Evolutionary conservation across 2,888 invertebrate genomes (phyloP).

Genomic region (Acleris cristana): DNA sequence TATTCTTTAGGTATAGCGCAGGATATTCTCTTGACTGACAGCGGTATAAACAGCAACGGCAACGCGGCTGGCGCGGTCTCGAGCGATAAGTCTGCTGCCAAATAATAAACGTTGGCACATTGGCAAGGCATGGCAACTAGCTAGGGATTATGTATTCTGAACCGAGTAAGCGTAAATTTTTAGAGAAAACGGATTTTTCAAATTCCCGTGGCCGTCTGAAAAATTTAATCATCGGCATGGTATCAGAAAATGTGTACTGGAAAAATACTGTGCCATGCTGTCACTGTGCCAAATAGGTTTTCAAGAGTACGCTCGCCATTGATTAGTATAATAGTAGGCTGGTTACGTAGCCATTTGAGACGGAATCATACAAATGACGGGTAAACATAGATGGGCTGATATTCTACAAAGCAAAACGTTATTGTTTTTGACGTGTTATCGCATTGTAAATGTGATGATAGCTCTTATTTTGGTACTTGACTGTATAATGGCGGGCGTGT

Average conservation of each 20-base stretch:
- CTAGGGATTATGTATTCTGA: slow-evolving; percentile 31
- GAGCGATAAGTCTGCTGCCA: slow-evolving; percentile 36
- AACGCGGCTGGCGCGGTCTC: slow-evolving; percentile 17
- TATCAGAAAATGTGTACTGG: slow-evolving; percentile 15
- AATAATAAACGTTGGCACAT: slow-evolving; percentile 34
- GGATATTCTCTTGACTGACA: slow-evolving; percentile 26
- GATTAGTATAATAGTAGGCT: not conserved
- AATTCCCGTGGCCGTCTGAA: not conserved
- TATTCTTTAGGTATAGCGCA: slow-evolving; percentile 5
- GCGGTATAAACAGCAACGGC: slow-evolving; percentile 24
- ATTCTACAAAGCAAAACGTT: too few relatives aligned
- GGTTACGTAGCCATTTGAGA: not conserved
- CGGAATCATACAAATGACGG: not conserved
- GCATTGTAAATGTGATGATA: too few relatives aligned
- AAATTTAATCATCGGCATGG: slow-evolving; percentile 7
- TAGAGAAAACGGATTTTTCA: not conserved
- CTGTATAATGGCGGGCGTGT: too few relatives aligned
- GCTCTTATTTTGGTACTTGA: too few relatives aligned
- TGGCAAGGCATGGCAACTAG: slow-evolving; percentile 29
- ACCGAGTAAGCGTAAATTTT: slow-evolving; percentile 14
- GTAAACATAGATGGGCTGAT: too few relatives aligned
- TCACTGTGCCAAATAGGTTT: slow-evolving; percentile 2
- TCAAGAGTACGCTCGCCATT: not conserved
- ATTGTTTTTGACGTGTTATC: too few relatives aligned
- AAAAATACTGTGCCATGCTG: slow-evolving; percentile 4